Evolutionary conservation across 2,888 invertebrate species (phyloP).

Genomic region (Cephus sareptanus): DNA sequence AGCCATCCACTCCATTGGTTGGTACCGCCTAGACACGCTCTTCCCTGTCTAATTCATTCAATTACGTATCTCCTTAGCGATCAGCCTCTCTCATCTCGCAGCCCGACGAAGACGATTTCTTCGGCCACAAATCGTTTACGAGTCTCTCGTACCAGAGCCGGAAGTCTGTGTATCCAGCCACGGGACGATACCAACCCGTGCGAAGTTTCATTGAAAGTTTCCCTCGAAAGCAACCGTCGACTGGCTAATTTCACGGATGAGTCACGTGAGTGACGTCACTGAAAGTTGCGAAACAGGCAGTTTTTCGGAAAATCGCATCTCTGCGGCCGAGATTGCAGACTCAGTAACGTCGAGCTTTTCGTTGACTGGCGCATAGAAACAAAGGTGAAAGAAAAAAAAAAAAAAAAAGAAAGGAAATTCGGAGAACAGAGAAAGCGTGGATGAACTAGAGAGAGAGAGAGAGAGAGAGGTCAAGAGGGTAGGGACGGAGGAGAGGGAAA

Average conservation of each 20-base stretch:
- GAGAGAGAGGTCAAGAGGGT: not conserved
- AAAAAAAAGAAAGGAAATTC: not conserved
- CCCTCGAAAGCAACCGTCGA: not conserved
- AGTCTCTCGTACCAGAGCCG: not conserved
- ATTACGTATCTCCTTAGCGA: conserved; percentile 25
- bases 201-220: not conserved
- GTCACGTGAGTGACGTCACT: not conserved
- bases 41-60: conserved; percentile 34
- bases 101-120: not conserved
- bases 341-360: not conserved
- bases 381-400: not conserved
- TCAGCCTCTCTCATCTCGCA: conserved; percentile 6
- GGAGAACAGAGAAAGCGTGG: not conserved
- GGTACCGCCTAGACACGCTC: conserved; percentile 7
- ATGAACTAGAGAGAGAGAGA: not conserved
- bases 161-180: not conserved
- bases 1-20: not conserved
- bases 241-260: not conserved
- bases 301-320: not conserved
- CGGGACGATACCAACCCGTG: not conserved
- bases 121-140: not conserved
- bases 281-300: not conserved
- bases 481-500: not conserved
- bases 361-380: not conserved
- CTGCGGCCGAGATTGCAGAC: not conserved